A percentile compares a stretch with the other conserved stretches of the same genome.
Conservation (phyloP, 1,140 invertebrate genomes). For the Epicauta chinensis region DNA sequence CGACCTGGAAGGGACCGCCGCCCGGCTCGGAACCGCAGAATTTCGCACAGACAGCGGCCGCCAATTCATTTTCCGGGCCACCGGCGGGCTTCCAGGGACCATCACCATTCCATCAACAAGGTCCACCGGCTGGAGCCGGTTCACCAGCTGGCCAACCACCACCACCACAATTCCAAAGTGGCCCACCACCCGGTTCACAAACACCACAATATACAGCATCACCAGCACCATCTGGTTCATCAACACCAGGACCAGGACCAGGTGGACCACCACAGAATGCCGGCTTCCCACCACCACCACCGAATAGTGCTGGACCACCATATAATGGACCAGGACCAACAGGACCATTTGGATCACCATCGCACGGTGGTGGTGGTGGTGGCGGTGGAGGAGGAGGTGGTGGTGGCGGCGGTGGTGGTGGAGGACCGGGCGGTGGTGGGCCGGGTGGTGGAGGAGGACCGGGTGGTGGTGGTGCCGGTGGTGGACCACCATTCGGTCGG, state of each 20-base stretch:
- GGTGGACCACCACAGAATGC: slow-evolving; percentile 51
- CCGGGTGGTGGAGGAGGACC: slow-evolving; percentile 48
- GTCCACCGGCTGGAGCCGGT: slow-evolving; percentile 55
- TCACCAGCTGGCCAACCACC: slow-evolving; percentile 58
- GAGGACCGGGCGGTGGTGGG: slow-evolving; percentile 52
- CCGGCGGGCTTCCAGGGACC: slow-evolving; percentile 54
- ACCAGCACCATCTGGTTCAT: slow-evolving; percentile 67
- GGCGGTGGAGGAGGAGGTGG: slow-evolving; percentile 58
- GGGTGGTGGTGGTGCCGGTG: slow-evolving; percentile 57
- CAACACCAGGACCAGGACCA: slow-evolving; percentile 61
- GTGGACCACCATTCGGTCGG: slow-evolving; percentile 57
- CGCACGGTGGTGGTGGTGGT: slow-evolving; percentile 54
- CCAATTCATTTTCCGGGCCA: slow-evolving; percentile 52
- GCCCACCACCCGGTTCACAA: slow-evolving; percentile 61
- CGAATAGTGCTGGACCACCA: slow-evolving; percentile 53
- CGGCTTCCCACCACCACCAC: slow-evolving; percentile 59
- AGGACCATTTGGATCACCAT: slow-evolving; percentile 57
- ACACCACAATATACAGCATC: slow-evolving; percentile 70
- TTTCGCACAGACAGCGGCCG: slow-evolving; percentile 51
- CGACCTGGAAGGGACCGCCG: slow-evolving; percentile 61
- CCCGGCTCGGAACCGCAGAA: slow-evolving; percentile 56
- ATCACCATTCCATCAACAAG: slow-evolving; percentile 53
- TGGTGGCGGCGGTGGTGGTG: slow-evolving; percentile 57
- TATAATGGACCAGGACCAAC: slow-evolving; percentile 56
- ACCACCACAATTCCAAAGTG: slow-evolving; percentile 52